phyloP scores from a whole-genome alignment of 2,113 vertebrate genomes.

The Dolichallabes microphthalmus region DNA sequence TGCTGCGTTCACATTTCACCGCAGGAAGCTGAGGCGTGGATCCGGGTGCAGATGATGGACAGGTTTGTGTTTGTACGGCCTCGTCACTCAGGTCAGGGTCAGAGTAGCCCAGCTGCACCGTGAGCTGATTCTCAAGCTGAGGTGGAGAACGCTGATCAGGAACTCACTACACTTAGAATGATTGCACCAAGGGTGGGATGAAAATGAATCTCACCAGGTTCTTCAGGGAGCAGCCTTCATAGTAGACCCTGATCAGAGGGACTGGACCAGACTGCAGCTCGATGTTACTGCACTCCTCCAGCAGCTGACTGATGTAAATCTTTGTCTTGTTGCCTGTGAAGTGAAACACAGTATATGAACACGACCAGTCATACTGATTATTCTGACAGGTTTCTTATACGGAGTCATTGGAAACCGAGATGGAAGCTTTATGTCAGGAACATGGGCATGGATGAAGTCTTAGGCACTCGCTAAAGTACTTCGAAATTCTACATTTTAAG shows the following conservation, averaged over 20 bases:
- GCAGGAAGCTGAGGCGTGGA: not conserved
- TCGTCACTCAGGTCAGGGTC: not conserved
- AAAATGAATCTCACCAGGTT: constrained; percentile 24
- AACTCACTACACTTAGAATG: not conserved
- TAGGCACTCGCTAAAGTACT: no score
- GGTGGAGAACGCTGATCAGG: not conserved
- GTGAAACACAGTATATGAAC: not conserved
- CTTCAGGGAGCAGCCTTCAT: not conserved
- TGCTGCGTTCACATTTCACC: not conserved
- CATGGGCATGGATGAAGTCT: not conserved
- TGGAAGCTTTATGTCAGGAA: not conserved
- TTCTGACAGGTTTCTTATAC: not conserved
- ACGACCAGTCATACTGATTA: not conserved
- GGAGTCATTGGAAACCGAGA: not conserved
- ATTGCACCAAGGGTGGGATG: not conserved
- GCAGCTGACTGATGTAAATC: not conserved
- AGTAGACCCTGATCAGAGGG: constrained; percentile 18
- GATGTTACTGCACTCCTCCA: constrained; percentile 15
- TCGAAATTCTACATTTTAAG: no score
- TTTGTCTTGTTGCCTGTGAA: not conserved
- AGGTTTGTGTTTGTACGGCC: not conserved
- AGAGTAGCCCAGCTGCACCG: not conserved
- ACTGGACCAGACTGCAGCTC: not conserved
- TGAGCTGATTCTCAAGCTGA: constrained; percentile 12
- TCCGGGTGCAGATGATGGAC: constrained; percentile 7